Evolutionary conservation across 2,113 vertebrate species (phyloP), one percentile per base, ranked within the genome.

Genomic region (Thamnophis sirtalis): DNA sequence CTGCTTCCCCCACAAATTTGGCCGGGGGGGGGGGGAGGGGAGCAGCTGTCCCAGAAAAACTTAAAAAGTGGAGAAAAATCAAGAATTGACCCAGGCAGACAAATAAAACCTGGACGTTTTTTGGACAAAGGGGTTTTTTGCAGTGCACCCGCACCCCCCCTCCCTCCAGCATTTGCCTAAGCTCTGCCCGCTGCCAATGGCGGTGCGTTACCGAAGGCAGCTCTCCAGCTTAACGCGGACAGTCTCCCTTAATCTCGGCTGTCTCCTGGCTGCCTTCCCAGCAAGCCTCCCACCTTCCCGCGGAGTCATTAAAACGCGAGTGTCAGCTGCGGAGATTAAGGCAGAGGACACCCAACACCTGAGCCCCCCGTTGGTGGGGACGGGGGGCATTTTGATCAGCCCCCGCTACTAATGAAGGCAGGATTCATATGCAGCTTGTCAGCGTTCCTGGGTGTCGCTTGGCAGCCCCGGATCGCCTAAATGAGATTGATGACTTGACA

Each of bases 401-500:
- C 95, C 94, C 96, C 60, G 8, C 8, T 24, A 73, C 97, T 98
- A 98, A 97, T 97, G 97, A 98, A 97, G 95, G 94, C 96, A 28
- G 96, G 95, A 96, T 97, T 97, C 97, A 96, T 97, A 97, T 97
- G 97, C 97, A 90, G 97, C 97, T 95, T 97, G 97, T 97, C 98
- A 97, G 63, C 10, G 94, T 96, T 95, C 95, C 87, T 55, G 68
- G 94, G 95, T 95, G 95, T 93, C 21, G 21, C 5, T 15, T 68
- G 93, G 91, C 68, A 96, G 93, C 97, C 96, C 89, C 89, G 95
- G 93, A 92, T 94, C 54, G 92, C 92, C 96, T 96, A 96, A 95
- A 93, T 96, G 93, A 91, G 93, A 93, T 93, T 92, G 96, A 90
- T 80, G 92, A 94, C 94, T 95, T 96, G 95, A 93, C 96, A 60